These are phyloP conservation scores for Archaeoteleia sp. DNA, from an alignment of 2,888 invertebrate genomes.

Conservation along the genomic window DNA sequence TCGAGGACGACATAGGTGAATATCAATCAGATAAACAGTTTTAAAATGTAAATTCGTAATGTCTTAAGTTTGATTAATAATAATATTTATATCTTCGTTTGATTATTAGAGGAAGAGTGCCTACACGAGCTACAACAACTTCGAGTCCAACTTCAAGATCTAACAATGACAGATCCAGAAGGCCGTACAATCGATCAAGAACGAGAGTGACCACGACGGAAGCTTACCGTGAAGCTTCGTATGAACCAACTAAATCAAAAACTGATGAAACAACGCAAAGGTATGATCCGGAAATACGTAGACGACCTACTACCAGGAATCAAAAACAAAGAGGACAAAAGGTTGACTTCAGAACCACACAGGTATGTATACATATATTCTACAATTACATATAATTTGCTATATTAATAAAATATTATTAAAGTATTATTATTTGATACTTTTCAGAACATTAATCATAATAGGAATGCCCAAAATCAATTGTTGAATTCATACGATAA, in stretches of 20 bases:
- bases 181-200: conserved; percentile 68
- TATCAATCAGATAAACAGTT: too few species aligned
- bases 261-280: conserved; percentile 61
- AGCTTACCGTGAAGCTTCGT: conserved; percentile 64
- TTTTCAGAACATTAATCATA: conserved; percentile 10
- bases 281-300: conserved; percentile 48
- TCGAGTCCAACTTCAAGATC: conserved; percentile 53
- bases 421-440: too few species aligned
- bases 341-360: conserved; percentile 48
- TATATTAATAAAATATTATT: too few species aligned
- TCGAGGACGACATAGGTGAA: conserved; percentile 65
- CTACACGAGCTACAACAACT: conserved; percentile 62
- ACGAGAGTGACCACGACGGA: conserved; percentile 68
- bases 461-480: conserved; percentile 27
- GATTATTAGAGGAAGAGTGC: conserved; percentile 59
- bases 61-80: conserved; percentile 7
- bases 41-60: too few species aligned
- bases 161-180: conserved; percentile 61
- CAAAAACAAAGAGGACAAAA: conserved; percentile 53
- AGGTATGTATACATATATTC: conserved; percentile 19
- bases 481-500: conserved; percentile 31
- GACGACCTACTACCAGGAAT: conserved; percentile 50
- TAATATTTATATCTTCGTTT: background rate
- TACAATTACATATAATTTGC: background rate
- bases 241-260: conserved; percentile 66